phyloP scores from a whole-genome alignment of 2,888 invertebrate genomes.

The Saturnia pavonia region DNA sequence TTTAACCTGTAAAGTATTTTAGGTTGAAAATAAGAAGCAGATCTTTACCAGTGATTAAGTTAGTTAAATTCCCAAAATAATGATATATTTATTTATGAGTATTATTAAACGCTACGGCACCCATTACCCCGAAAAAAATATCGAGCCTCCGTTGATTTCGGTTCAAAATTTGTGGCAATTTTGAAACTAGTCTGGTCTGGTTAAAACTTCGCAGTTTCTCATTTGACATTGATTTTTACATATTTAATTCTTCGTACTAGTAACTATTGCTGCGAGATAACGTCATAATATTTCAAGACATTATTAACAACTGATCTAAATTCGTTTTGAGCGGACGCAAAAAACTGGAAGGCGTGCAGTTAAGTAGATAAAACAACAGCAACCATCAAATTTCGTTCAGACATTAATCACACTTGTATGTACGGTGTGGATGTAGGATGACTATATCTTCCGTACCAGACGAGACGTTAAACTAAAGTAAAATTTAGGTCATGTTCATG shows the following conservation, averaged over 20 bases:
- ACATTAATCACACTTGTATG: conserved; percentile 79
- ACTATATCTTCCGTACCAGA: conserved; percentile 37
- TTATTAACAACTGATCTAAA: conserved; percentile 73
- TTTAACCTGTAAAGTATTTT: not conserved
- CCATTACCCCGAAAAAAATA: too few species aligned
- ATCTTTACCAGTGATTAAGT: too few species aligned
- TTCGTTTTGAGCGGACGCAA: conserved; percentile 54
- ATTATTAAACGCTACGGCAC: too few species aligned
- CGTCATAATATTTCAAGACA: conserved; percentile 62
- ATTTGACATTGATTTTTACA: not conserved
- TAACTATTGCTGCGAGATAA: not conserved
- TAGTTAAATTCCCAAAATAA: too few species aligned
- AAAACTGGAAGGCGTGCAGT: conserved; percentile 76
- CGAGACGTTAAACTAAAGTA: conserved; percentile 21
- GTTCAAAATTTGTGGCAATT: not conserved
- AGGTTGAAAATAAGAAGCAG: not conserved
- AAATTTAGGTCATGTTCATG: not conserved
- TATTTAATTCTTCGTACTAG: not conserved
- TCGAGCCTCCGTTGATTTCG: too few species aligned
- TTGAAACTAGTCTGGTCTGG: not conserved
- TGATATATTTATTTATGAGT: too few species aligned
- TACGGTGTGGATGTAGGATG: conserved; percentile 64
- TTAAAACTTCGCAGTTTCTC: not conserved
- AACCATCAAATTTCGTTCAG: conserved; percentile 79
- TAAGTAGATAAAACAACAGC: conserved; percentile 81